These are phyloP conservation scores for Chloroceryle amazona DNA, from an alignment of 2,797 vertebrate genomes.

Conservation along the genomic window DNA sequence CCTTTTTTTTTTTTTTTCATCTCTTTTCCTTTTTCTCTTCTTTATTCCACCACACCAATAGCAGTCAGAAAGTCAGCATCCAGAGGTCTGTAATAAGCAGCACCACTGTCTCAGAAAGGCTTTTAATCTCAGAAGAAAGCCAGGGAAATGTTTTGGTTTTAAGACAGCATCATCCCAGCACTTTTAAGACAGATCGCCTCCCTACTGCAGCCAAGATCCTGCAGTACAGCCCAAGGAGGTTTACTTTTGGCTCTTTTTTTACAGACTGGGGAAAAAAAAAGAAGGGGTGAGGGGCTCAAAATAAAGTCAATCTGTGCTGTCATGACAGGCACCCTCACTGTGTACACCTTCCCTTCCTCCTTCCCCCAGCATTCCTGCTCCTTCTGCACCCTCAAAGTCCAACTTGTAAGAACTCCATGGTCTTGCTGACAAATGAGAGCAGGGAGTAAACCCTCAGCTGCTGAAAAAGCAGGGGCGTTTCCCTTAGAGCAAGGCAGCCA, in stretches of 20 bases:
- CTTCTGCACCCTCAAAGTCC: not conserved
- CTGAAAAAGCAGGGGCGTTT: not conserved
- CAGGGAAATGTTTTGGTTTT: not conserved
- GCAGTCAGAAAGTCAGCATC: not conserved
- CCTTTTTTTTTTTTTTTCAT: no score
- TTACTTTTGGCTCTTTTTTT: not conserved
- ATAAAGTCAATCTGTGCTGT: slow-evolving; percentile 16
- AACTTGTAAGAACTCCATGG: not conserved
- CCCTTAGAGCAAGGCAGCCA: not conserved
- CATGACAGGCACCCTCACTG: not conserved
- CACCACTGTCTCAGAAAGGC: accelerated
- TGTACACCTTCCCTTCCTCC: not conserved
- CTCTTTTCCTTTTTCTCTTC: not conserved
- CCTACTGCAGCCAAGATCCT: not conserved
- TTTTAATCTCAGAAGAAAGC: not conserved
- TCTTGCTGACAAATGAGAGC: not conserved
- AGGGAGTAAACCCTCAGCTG: not conserved
- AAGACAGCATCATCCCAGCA: not conserved
- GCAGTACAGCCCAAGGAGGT: not conserved
- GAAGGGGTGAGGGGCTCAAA: not conserved
- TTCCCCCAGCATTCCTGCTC: not conserved
- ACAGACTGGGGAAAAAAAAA: not conserved
- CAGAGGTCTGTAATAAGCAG: not conserved
- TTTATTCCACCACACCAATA: not conserved
- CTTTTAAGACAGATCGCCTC: not conserved